Conservation (phyloP, 2,113 vertebrate species). For the Callipepla californica region DNA sequence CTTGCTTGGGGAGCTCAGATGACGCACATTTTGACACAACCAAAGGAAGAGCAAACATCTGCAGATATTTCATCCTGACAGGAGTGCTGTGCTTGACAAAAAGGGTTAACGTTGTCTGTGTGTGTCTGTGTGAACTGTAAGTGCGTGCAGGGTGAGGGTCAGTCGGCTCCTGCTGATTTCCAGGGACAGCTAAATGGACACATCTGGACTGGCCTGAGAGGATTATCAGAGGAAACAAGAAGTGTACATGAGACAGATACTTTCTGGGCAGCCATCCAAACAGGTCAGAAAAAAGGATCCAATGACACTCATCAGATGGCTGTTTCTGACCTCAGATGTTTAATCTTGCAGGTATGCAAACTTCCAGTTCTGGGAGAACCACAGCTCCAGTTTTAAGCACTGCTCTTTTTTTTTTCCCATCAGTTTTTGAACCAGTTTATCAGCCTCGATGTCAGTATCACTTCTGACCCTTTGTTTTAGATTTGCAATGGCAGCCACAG, state of each 20-base stretch:
- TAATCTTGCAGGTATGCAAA: background rate
- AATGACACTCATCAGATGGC: background rate
- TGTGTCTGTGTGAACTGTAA: background rate
- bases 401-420: background rate
- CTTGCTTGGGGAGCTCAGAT: background rate
- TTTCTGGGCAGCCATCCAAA: background rate
- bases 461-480: background rate
- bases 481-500: background rate
- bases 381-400: background rate
- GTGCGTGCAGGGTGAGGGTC: background rate
- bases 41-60: background rate
- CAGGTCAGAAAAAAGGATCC: background rate
- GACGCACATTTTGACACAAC: background rate
- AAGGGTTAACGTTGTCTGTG: background rate
- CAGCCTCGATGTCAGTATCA: background rate
- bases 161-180: background rate
- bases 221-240: background rate
- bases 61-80: background rate
- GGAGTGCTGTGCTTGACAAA: background rate
- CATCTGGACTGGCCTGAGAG: background rate
- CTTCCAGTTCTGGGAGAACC: background rate
- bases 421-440: background rate
- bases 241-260: background rate
- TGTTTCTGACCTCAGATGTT: background rate
- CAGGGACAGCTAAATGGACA: background rate